These are phyloP conservation scores for Myotis pilosus DNA, from an alignment of 2,797 vertebrate species.

Conservation along the genomic window DNA sequence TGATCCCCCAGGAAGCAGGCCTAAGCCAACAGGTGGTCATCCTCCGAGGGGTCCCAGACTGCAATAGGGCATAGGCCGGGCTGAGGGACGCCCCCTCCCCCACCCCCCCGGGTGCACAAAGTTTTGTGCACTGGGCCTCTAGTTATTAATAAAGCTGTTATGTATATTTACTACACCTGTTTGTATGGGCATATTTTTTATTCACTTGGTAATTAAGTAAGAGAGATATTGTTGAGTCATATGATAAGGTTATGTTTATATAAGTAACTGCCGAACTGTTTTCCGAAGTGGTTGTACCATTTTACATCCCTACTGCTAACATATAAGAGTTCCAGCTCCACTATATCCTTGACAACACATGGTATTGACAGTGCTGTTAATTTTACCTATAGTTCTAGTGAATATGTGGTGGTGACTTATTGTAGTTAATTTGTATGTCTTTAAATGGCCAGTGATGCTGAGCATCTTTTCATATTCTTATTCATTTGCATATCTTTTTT, in stretches of 20 bases:
- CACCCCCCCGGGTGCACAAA: no score
- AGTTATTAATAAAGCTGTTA: not conserved
- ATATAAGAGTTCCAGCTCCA: not conserved
- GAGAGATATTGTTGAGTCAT: not conserved
- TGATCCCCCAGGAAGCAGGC: no score
- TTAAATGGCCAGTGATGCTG: not conserved
- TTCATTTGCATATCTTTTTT: not conserved
- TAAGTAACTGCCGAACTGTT: not conserved
- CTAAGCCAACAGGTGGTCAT: no score
- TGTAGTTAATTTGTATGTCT: slow-evolving; percentile 19
- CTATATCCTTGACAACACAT: not conserved
- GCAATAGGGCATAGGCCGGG: no score
- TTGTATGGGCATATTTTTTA: not conserved
- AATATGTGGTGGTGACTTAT: not conserved
- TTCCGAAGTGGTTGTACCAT: not conserved
- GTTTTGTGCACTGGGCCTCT: no score
- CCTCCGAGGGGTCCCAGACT: no score
- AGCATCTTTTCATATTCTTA: not conserved
- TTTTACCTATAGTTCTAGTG: not conserved
- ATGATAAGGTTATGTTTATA: not conserved
- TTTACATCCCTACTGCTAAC: not conserved
- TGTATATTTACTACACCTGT: not conserved
- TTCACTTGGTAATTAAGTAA: not conserved
- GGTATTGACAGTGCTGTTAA: not conserved
- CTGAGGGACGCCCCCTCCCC: no score